Conservation (phyloP, 2,888 invertebrate genomes). For the Polyommatus icarus region DNA sequence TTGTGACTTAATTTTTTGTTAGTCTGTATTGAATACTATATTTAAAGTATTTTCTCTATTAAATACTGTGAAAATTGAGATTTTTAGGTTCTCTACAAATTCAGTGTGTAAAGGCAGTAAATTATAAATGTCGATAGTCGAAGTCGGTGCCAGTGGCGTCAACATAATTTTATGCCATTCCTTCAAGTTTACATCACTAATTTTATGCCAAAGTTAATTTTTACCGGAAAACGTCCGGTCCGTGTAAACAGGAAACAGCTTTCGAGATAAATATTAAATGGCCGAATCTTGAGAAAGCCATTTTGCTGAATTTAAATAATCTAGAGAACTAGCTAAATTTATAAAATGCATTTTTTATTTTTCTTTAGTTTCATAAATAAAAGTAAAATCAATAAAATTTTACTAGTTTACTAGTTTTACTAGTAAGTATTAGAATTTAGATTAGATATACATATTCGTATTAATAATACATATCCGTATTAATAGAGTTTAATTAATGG, state of each 20-base stretch:
- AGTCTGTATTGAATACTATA: neutral
- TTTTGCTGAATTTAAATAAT: conserved; percentile 16
- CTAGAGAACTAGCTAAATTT: conserved; percentile 1
- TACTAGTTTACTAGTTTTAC: no score
- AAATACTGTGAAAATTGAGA: no score
- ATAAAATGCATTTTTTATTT: neutral
- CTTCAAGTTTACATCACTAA: neutral
- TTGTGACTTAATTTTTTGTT: neutral
- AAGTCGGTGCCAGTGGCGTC: neutral
- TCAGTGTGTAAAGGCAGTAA: neutral
- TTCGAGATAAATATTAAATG: conserved; percentile 18
- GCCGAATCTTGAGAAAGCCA: conserved; percentile 7
- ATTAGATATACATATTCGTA: no score
- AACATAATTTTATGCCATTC: conserved; percentile 8
- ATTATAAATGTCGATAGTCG: neutral
- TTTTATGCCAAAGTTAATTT: conserved; percentile 17
- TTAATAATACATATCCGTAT: neutral
- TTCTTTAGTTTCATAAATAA: no score
- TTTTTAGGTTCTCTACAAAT: neutral
- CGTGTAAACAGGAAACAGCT: conserved; percentile 22
- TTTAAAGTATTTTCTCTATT: neutral
- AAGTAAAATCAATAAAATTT: no score
- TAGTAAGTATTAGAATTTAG: no score
- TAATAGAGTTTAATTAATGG: neutral
- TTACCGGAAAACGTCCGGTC: conserved; percentile 9